Percentiles rank a stretch among this genome's conserved stretches.
Conservation (phyloP, 2,797 vertebrate genomes). For the Diglossa cyanea region DNA sequence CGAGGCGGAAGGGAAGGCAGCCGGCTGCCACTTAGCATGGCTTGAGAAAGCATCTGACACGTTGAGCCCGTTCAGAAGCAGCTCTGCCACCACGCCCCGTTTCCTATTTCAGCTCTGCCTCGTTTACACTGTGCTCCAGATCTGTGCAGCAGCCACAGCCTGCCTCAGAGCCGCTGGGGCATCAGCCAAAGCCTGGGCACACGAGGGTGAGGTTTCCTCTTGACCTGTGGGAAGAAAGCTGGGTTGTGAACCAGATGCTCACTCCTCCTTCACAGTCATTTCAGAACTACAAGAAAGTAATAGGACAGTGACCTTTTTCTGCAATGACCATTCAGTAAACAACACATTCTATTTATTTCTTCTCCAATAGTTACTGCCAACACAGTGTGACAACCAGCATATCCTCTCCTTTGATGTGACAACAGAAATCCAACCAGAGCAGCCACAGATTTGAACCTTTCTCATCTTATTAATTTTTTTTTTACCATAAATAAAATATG, state of each 20-base stretch:
- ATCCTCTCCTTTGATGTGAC: neutral
- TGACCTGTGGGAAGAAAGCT: neutral
- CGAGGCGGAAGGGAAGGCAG: neutral
- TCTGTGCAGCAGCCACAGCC: neutral
- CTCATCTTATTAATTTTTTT: neutral
- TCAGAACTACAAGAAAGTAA: neutral
- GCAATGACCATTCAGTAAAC: neutral
- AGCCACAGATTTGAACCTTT: neutral
- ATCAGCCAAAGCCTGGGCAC: neutral
- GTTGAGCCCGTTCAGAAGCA: accelerated
- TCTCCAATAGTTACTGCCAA: neutral
- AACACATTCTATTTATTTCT: neutral
- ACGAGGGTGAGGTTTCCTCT: neutral
- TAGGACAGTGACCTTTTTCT: neutral
- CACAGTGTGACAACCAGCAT: neutral
- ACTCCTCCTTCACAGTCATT: neutral
- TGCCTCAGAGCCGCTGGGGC: neutral
- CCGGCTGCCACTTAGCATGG: accelerated
- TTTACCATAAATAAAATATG: neutral
- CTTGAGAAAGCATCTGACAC: neutral
- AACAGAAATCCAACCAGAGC: neutral
- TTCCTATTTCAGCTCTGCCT: neutral
- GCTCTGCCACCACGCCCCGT: neutral
- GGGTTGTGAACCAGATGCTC: neutral
- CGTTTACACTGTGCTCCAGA: neutral